phyloP scores from a whole-genome alignment of 2,888 invertebrate species.

The Andrena marginata region DNA sequence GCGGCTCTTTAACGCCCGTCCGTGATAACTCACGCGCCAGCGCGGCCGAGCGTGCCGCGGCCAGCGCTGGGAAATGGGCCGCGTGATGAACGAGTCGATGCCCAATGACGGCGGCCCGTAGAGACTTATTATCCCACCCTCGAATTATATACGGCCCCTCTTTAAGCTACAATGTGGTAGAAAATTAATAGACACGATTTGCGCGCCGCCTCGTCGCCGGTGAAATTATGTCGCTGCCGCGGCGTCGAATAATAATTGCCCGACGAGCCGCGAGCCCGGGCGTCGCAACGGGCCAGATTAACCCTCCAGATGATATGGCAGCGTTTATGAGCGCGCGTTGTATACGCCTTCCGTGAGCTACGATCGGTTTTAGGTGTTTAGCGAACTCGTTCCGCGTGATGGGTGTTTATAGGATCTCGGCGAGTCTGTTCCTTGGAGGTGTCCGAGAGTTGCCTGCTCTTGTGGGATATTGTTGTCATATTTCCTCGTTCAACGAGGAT shows the following conservation, averaged over 20 bases:
- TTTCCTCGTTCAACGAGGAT: constrained; percentile 6
- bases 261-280: not conserved
- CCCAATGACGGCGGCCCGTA: constrained; percentile 41
- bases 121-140: constrained; percentile 59
- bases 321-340: constrained; percentile 10
- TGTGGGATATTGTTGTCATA: constrained; percentile 1
- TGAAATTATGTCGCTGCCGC: constrained; percentile 42
- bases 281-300: constrained; percentile 10
- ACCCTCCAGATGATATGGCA: constrained; percentile 20
- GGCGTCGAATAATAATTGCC: constrained; percentile 38
- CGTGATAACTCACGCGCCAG: constrained; percentile 61
- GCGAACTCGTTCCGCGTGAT: constrained; percentile 35
- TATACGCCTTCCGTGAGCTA: constrained; percentile 2
- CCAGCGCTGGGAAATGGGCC: constrained; percentile 48
- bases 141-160: constrained; percentile 40
- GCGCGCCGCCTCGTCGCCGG: constrained; percentile 15
- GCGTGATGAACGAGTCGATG: constrained; percentile 59
- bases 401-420: constrained; percentile 16
- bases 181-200: constrained; percentile 57
- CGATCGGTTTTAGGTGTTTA: constrained; percentile 37
- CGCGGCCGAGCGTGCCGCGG: not conserved
- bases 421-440: not conserved
- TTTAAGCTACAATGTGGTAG: constrained; percentile 29
- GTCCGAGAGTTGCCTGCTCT: not conserved
- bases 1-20: constrained; percentile 56